Percentiles rank a stretch among this genome's conserved stretches.
Conservation (phyloP, 1,140 invertebrate genomes). For the Agrypnia vestita region DNA sequence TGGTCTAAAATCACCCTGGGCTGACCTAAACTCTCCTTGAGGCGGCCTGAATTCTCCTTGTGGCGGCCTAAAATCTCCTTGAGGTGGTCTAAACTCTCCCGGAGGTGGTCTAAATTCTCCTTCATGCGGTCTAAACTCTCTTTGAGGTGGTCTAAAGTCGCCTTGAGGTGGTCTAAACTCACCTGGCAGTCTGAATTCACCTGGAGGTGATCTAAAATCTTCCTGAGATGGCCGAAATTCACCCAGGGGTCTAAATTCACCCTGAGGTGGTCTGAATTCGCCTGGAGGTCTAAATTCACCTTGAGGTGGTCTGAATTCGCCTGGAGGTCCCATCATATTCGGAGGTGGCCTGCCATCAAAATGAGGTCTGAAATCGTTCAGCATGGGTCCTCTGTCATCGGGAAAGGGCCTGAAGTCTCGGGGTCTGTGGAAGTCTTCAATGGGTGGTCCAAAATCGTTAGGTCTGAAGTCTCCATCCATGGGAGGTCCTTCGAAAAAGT, state of each 20-base stretch:
- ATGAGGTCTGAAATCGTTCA: conserved; percentile 5
- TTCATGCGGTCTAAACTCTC: conserved; percentile 22
- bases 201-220: conserved; percentile 16
- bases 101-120: conserved; percentile 21
- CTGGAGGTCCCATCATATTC: background rate
- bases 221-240: background rate
- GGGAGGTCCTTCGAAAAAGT: conserved; percentile 3
- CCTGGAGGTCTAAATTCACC: conserved; percentile 15
- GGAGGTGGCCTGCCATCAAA: background rate
- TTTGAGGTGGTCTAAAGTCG: conserved; percentile 13
- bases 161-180: conserved; percentile 22
- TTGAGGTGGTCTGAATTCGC: background rate
- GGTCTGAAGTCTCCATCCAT: conserved; percentile 17
- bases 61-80: background rate
- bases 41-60: conserved; percentile 14
- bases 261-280: conserved; percentile 8
- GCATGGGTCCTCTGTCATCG: background rate
- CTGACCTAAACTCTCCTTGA: background rate
- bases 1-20: background rate
- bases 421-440: background rate
- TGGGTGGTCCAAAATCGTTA: background rate
- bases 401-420: conserved; percentile 15
- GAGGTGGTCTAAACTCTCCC: conserved; percentile 1
- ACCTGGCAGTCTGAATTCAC: conserved; percentile 22
- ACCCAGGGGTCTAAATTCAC: conserved; percentile 5